A percentile compares a stretch with the other conserved stretches of the same genome.
phyloP scores from a whole-genome alignment of 2,113 vertebrate species.

The Deroptyus accipitrinus region DNA sequence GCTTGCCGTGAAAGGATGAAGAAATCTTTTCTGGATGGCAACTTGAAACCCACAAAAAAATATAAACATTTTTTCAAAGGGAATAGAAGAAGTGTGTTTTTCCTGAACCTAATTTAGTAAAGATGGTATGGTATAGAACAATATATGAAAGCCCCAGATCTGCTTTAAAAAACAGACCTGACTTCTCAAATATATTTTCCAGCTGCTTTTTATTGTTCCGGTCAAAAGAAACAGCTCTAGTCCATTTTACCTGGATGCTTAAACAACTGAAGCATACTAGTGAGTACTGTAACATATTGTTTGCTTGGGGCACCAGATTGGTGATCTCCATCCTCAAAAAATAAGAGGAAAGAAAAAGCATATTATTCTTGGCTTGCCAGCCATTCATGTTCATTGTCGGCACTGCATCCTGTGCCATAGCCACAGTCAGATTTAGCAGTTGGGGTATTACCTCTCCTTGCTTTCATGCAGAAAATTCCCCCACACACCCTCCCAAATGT shows the following conservation, averaged over 20 bases:
- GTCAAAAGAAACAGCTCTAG: not conserved
- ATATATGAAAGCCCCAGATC: not conserved
- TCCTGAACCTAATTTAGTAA: not conserved
- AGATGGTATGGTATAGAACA: not conserved
- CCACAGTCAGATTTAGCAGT: accelerated
- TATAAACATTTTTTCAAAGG: not conserved
- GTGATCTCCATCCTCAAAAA: not conserved
- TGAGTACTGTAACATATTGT: not conserved
- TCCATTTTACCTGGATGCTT: conserved; percentile 17
- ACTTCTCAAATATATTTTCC: conserved; percentile 5
- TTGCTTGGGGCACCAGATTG: not conserved
- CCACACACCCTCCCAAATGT: not conserved
- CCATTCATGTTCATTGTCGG: accelerated
- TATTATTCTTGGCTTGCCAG: not conserved
- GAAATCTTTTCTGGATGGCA: not conserved
- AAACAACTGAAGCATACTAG: not conserved
- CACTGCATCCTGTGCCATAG: not conserved
- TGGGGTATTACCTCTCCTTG: not conserved
- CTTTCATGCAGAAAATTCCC: not conserved
- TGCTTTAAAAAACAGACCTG: not conserved
- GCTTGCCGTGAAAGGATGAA: not conserved
- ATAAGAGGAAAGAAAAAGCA: not conserved
- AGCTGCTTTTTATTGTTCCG: conserved; percentile 1
- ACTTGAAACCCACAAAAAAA: conserved; percentile 4
- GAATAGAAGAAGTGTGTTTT: not conserved